Percentiles rank a stretch among this genome's conserved stretches.
Evolutionary conservation across 2,888 invertebrate species (phyloP).

Genomic region (Mylabris sibirica): DNA sequence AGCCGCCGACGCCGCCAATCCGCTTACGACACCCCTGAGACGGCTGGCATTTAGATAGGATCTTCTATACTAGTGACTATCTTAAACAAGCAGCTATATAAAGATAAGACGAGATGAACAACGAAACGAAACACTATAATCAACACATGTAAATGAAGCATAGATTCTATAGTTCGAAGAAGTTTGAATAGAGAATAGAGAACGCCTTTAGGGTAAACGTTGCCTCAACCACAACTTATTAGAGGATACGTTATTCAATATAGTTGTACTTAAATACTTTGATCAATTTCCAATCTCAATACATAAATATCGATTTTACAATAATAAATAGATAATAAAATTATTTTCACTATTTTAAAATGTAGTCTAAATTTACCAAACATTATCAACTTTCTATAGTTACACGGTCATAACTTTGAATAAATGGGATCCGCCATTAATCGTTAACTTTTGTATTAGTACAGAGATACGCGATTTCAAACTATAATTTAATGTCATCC

Average conservation of each 20-base stretch:
- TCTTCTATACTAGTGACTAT: conserved; percentile 34
- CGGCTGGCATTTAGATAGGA: conserved; percentile 38
- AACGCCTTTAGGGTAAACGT: conserved; percentile 15
- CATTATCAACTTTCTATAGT: neutral
- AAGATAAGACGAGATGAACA: conserved; percentile 11
- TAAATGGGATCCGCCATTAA: conserved; percentile 24
- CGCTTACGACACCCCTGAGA: conserved; percentile 38
- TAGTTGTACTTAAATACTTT: conserved; percentile 21
- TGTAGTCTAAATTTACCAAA: neutral
- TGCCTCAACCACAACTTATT: conserved; percentile 25
- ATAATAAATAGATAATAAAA: conserved; percentile 17
- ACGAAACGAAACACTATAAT: conserved; percentile 6
- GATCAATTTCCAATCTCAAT: conserved; percentile 11
- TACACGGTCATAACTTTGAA: conserved; percentile 26
- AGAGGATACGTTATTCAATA: conserved; percentile 25
- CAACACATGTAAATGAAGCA: conserved; percentile 1
- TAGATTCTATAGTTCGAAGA: conserved; percentile 23
- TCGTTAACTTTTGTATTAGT: conserved; percentile 33
- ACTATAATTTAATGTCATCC: conserved; percentile 32
- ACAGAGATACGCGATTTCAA: conserved; percentile 25
- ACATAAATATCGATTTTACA: neutral
- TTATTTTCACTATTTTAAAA: neutral
- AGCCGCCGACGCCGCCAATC: conserved; percentile 31
- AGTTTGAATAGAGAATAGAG: conserved; percentile 13
- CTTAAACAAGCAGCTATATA: conserved; percentile 34